Conservation (phyloP, 2,888 invertebrate genomes). For the Hypselothyrea guttata region DNA sequence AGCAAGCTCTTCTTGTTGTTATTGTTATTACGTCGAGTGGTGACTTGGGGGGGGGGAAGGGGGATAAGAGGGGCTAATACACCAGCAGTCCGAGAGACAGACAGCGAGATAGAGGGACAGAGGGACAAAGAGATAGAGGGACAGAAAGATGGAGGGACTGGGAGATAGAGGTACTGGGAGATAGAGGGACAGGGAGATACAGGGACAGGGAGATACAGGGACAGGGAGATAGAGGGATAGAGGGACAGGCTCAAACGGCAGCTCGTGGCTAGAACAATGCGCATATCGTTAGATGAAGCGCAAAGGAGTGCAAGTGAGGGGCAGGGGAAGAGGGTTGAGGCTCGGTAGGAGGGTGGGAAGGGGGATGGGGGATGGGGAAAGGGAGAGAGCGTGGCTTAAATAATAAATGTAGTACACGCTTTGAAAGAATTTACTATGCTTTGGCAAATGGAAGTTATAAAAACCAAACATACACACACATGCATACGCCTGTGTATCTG, state of each 20-base stretch:
- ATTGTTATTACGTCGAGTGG: slow-evolving; percentile 24
- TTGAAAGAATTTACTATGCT: slow-evolving; percentile 74
- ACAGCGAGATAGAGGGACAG: too few species aligned
- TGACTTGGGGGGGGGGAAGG: too few species aligned
- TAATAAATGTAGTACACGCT: slow-evolving; percentile 73
- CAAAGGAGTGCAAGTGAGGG: neutral
- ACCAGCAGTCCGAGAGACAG: slow-evolving; percentile 39
- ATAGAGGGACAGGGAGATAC: too few species aligned
- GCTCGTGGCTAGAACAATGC: slow-evolving; percentile 49
- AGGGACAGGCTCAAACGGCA: slow-evolving; percentile 29
- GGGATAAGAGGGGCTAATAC: slow-evolving; percentile 41
- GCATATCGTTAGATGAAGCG: slow-evolving; percentile 14
- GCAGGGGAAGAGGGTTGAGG: neutral
- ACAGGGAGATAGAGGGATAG: too few species aligned
- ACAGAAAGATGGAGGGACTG: too few species aligned
- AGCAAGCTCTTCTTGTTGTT: slow-evolving; percentile 46
- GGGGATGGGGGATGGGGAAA: slow-evolving; percentile 19
- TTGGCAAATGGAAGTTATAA: slow-evolving; percentile 73
- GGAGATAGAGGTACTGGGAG: too few species aligned
- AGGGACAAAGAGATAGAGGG: too few species aligned
- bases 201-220: too few species aligned
- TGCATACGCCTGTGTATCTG: neutral
- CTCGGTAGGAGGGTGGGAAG: neutral
- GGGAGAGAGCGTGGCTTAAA: slow-evolving; percentile 62
- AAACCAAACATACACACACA: slow-evolving; percentile 52